Base-by-base conservation (phyloP, 2,888 invertebrate species). In the Andrena praecox region DNA sequence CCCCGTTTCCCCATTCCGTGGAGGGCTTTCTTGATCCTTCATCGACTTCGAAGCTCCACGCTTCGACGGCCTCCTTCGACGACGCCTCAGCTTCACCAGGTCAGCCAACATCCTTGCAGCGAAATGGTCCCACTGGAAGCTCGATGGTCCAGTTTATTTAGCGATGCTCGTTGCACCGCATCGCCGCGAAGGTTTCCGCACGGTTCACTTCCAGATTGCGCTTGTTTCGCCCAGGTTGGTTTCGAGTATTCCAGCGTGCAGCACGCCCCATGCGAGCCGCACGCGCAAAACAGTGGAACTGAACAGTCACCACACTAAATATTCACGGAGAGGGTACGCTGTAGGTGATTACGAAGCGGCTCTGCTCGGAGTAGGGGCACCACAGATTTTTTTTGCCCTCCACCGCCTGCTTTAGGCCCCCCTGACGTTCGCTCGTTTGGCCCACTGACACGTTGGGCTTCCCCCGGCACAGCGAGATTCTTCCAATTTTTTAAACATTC, bases 281-380 rank as follows among this genome's bases (percentile, higher is more conserved):
- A 29, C 70, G 82, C 73, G 75, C 62, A 84, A 80, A 80, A 88
- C 77, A 73, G 75, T 63, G 24, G 59, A 52, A 88, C 88, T 88
- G 87, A 80, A 59, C 77, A 74, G 67, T 60, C 60, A 62, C 63
- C 59, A 72, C 62, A 42, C 52, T 35, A 77, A 88, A 75, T 80
- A 54, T 76, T 82, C 84, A 74, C 68, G 62, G 64, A 73, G 77
- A 69, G 70, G 77, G 72, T 73, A 81, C 64, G 54, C 31, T 62
- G n/a, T 56, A 60, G 63, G 52, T 78, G 77, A 76, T 75, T 74
- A 52, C 71, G 31, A 42, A 24, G 33, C 75, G 54, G 29, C 16
- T 59, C 20, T 16, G 35, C 64, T 31, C 16, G 79, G 80, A 80
- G 89, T 62, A 80, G 87, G 84, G 78, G 60, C 12, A 67, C n/a